Evolutionary conservation across 2,797 vertebrate genomes (phyloP).

Genomic region (Pangasius krempfi): DNA sequence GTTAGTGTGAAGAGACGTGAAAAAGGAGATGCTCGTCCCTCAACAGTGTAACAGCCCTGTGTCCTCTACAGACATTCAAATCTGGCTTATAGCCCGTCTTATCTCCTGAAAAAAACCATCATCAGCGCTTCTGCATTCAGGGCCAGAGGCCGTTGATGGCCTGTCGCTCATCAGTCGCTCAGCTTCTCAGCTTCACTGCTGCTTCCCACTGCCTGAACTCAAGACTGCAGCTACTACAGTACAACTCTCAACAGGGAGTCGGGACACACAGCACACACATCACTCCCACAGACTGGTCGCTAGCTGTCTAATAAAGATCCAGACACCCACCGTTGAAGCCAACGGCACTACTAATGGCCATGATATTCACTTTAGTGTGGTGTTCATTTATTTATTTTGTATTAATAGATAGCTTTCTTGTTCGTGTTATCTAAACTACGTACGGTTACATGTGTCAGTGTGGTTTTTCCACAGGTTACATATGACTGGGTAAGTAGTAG

Average conservation of each 20-base stretch:
- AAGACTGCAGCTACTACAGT: conserved; percentile 64
- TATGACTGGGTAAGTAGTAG: conserved; percentile 44
- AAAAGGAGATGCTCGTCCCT: conserved; percentile 55
- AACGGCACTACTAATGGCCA: conserved; percentile 54
- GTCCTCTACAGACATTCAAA: conserved; percentile 1
- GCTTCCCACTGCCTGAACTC: conserved; percentile 52
- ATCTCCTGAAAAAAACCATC: conserved; percentile 18
- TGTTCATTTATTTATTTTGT: conserved; percentile 42
- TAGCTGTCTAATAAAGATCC: conserved; percentile 52
- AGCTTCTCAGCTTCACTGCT: conserved; percentile 13
- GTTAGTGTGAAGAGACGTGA: conserved; percentile 80
- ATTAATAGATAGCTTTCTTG: conserved; percentile 55
- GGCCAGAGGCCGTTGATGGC: not conserved
- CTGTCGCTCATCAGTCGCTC: conserved; percentile 14
- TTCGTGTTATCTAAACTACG: conserved; percentile 72
- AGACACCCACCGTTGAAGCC: conserved; percentile 44
- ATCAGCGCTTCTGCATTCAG: not conserved
- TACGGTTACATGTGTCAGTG: conserved; percentile 74
- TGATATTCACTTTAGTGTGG: conserved; percentile 26
- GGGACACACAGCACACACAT: conserved; percentile 60
- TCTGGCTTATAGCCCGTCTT: not conserved
- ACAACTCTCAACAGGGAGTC: conserved; percentile 61
- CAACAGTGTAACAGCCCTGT: conserved; percentile 54
- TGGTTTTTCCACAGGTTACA: conserved; percentile 63
- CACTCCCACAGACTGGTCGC: conserved; percentile 35